A percentile compares a stretch with the other conserved stretches of the same genome.
These are phyloP conservation scores for Conistra vaccinii DNA, from an alignment of 2,888 invertebrate species.

Conservation along the genomic window DNA sequence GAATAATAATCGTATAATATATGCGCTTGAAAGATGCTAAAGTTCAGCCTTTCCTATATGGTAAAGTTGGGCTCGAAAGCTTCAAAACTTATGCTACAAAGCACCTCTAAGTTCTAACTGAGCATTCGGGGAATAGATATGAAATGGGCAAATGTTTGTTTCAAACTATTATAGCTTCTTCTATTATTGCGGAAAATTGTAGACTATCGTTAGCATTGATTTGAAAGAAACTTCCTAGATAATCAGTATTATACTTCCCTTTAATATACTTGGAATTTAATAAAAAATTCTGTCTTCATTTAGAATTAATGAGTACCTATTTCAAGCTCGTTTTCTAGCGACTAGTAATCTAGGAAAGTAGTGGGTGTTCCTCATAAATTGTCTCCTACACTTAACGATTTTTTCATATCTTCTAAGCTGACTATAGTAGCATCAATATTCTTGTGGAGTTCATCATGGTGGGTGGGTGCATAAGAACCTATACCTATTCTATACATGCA, in stretches of 20 bases:
- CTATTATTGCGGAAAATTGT: not conserved
- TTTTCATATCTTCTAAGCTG: not conserved
- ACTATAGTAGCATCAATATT: not conserved
- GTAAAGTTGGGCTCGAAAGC: not conserved
- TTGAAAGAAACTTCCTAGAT: not conserved
- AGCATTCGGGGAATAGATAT: not conserved
- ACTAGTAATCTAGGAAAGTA: conserved; percentile 17
- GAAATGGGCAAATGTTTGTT: not conserved
- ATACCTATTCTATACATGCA: no score
- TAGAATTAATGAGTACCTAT: not conserved
- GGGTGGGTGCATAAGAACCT: not conserved
- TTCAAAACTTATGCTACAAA: not conserved
- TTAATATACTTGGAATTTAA: not conserved
- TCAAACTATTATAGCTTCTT: not conserved
- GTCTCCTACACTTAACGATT: not conserved
- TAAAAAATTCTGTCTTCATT: not conserved
- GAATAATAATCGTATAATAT: no score
- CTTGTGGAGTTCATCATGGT: not conserved
- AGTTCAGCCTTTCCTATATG: not conserved
- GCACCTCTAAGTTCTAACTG: not conserved
- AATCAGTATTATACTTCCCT: not conserved
- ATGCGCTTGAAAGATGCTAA: no score
- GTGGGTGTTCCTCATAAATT: conserved; percentile 17
- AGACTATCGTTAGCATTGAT: not conserved
- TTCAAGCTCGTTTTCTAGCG: not conserved